phyloP scores from a whole-genome alignment of 1,140 invertebrate species.

The Philaenus spumarius region DNA sequence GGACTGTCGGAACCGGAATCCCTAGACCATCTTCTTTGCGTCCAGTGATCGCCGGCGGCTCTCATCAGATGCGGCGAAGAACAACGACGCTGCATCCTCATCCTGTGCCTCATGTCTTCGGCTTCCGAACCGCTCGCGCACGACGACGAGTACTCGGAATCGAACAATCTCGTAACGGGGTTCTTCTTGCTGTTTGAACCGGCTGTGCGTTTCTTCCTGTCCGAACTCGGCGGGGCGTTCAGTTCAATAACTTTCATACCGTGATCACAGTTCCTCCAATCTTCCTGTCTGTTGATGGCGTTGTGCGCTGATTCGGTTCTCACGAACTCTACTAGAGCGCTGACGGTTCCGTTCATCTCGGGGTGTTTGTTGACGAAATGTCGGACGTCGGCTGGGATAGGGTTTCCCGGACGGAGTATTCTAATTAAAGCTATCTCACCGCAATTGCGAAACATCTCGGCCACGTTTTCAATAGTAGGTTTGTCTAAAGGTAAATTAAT shows the following conservation, averaged over 20 bases:
- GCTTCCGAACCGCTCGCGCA: slow-evolving; percentile 60
- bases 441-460: slow-evolving; percentile 76
- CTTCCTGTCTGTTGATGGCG: slow-evolving; percentile 58
- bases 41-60: slow-evolving; percentile 49
- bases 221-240: slow-evolving; percentile 36
- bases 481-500: slow-evolving; percentile 76
- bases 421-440: slow-evolving; percentile 83
- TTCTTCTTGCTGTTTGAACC: slow-evolving; percentile 34
- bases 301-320: slow-evolving; percentile 74
- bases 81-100: slow-evolving; percentile 42
- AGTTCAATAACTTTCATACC: slow-evolving; percentile 32
- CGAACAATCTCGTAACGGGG: slow-evolving; percentile 27
- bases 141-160: slow-evolving; percentile 45
- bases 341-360: slow-evolving; percentile 74
- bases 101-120: slow-evolving; percentile 49
- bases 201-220: slow-evolving; percentile 38
- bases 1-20: slow-evolving; percentile 49
- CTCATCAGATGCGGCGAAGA: slow-evolving; percentile 46
- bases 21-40: slow-evolving; percentile 48
- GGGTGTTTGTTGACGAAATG: slow-evolving; percentile 85
- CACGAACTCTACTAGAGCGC: slow-evolving; percentile 85
- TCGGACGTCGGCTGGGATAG: slow-evolving; percentile 79
- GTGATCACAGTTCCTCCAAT: slow-evolving; percentile 32
- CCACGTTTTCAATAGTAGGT: slow-evolving; percentile 78
- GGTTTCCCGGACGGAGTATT: slow-evolving; percentile 77